phyloP scores from a whole-genome alignment of 2,888 invertebrate species.

The Plebejus argus region DNA sequence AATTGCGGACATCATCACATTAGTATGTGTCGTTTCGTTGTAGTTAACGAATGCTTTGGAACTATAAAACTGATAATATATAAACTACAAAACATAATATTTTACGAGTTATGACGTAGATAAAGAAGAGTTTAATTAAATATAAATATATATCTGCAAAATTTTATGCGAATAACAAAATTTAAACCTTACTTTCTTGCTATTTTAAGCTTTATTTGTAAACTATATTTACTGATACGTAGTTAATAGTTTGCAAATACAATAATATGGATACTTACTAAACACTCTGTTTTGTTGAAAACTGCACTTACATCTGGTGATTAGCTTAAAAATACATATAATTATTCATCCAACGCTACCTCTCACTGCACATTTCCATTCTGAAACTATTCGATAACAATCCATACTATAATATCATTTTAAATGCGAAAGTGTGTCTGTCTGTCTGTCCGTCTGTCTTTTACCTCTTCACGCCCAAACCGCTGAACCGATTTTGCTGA shows the following conservation, averaged over 20 bases:
- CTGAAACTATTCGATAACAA: too few relatives aligned
- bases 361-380: too few relatives aligned
- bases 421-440: too few relatives aligned
- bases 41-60: too few relatives aligned
- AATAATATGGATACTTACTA: not conserved
- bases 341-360: too few relatives aligned
- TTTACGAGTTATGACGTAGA: not conserved
- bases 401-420: too few relatives aligned
- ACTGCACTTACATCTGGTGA: not conserved
- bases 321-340: too few relatives aligned
- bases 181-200: not conserved
- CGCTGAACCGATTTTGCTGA: too few relatives aligned
- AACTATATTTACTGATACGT: not conserved
- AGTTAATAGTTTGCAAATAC: not conserved
- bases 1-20: too few relatives aligned
- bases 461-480: too few relatives aligned
- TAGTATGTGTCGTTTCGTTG: too few relatives aligned
- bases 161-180: not conserved
- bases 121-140: not conserved
- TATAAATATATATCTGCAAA: not conserved
- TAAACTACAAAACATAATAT: not conserved
- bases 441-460: too few relatives aligned
- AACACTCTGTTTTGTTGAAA: not conserved
- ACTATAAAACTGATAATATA: not conserved
- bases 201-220: not conserved